Evolutionary conservation across 2,888 invertebrate genomes (phyloP).

Genomic region (Drosophila nr. perissopoda): DNA sequence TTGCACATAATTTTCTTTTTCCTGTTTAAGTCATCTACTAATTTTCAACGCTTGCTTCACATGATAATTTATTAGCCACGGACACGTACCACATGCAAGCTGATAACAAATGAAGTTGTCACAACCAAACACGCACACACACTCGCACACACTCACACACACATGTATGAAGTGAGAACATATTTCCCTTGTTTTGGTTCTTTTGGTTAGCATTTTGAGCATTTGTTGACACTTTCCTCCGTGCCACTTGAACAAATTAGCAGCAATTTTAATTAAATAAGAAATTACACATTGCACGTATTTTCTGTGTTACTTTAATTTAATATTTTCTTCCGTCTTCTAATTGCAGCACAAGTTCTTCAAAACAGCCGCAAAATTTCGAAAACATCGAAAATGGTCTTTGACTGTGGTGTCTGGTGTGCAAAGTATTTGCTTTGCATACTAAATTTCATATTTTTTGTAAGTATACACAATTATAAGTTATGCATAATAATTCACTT

Average conservation of each 20-base stretch:
- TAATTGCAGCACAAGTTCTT: slow-evolving; percentile 51
- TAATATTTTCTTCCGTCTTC: slow-evolving; percentile 16
- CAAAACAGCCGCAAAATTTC: slow-evolving; percentile 74
- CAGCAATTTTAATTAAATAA: slow-evolving; percentile 56
- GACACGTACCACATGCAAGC: slow-evolving; percentile 48
- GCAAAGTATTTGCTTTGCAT: slow-evolving; percentile 90
- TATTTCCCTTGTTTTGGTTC: slow-evolving; percentile 34
- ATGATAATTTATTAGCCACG: slow-evolving; percentile 76
- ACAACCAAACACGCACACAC: background rate
- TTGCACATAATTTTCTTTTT: slow-evolving; percentile 7
- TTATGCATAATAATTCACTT: background rate
- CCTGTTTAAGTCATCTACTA: slow-evolving; percentile 31
- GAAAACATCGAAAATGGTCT: slow-evolving; percentile 84
- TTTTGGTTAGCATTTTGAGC: slow-evolving; percentile 33
- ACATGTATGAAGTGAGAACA: slow-evolving; percentile 27
- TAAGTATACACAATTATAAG: slow-evolving; percentile 86
- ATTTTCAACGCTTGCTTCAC: slow-evolving; percentile 60
- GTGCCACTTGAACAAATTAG: slow-evolving; percentile 58
- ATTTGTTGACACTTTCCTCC: slow-evolving; percentile 60
- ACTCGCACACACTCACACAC: background rate
- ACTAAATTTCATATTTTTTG: slow-evolving; percentile 90
- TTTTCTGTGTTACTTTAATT: slow-evolving; percentile 5
- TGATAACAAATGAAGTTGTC: slow-evolving; percentile 58
- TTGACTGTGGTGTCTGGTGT: slow-evolving; percentile 88
- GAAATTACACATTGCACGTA: slow-evolving; percentile 19